These are phyloP conservation scores for Heliocidaris tuberculata DNA, from an alignment of 35 echinoderm and acorn worm species.

Conservation along the genomic window DNA sequence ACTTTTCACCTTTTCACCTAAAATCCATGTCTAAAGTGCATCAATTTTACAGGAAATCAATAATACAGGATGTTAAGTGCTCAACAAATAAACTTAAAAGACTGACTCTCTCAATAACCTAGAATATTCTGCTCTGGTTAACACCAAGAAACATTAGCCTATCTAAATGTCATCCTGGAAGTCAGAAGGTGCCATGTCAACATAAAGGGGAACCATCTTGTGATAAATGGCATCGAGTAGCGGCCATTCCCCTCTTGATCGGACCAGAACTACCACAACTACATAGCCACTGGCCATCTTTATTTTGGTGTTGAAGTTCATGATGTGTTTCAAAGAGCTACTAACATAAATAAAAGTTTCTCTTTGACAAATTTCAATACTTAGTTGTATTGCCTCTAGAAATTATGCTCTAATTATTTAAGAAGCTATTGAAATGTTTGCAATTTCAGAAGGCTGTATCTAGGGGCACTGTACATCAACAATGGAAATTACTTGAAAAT, in stretches of 20 bases:
- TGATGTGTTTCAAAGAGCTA: not conserved
- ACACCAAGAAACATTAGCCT: not conserved
- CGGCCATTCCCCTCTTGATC: not conserved
- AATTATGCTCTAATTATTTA: not conserved
- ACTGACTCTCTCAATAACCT: not conserved
- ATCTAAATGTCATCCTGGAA: not conserved
- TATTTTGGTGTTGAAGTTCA: not conserved
- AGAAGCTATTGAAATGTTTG: not conserved
- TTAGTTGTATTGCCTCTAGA: too few species aligned
- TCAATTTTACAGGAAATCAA: not conserved
- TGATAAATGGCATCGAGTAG: not conserved
- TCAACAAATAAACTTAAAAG: not conserved
- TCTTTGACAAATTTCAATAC: not conserved
- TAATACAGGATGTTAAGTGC: not conserved
- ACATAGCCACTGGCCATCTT: not conserved
- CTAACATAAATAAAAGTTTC: not conserved
- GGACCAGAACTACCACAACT: not conserved
- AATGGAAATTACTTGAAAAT: not conserved
- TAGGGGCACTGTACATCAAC: not conserved
- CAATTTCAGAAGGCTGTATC: not conserved
- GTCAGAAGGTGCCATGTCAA: not conserved
- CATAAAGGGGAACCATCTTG: not conserved
- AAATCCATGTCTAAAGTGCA: too few species aligned
- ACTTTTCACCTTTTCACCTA: too few species aligned
- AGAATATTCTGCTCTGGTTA: not conserved